A percentile compares a stretch with the other conserved stretches of the same genome.
phyloP scores from a whole-genome alignment of 2,888 invertebrate genomes.

The Lumbricus terrestris region DNA sequence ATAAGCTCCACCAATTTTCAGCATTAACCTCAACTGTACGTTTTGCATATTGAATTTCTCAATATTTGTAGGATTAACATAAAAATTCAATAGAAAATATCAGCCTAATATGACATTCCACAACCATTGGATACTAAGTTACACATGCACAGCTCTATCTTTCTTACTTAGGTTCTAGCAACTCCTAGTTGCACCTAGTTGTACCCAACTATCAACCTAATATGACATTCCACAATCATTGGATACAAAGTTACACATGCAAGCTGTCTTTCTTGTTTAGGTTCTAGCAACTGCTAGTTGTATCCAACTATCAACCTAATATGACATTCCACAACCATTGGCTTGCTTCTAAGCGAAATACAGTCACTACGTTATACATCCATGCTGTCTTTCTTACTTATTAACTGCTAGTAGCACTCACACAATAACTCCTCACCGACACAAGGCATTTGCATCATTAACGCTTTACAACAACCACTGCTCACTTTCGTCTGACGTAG shows the following conservation, averaged over 20 bases:
- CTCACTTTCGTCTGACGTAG: not conserved
- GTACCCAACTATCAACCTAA: no score
- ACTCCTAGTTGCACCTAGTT: no score
- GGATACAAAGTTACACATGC: not conserved
- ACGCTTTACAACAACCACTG: not conserved
- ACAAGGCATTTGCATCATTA: no score
- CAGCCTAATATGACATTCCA: not conserved
- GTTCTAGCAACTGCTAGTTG: not conserved
- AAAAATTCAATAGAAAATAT: not conserved
- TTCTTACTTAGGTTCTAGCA: not conserved
- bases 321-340: not conserved
- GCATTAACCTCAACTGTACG: not conserved
- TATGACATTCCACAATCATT: not conserved
- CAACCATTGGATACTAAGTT: not conserved
- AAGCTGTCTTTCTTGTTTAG: not conserved
- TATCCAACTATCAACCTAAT: no score
- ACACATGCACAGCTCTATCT: not conserved
- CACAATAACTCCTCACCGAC: no score
- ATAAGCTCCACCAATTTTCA: not conserved
- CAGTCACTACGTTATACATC: no score
- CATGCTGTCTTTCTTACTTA: not conserved
- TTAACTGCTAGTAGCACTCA: no score
- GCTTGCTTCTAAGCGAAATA: no score
- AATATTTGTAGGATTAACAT: not conserved
- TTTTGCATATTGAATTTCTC: not conserved